Base-by-base conservation (phyloP, 1,140 invertebrate species). In the Triops longicaudatus region DNA sequence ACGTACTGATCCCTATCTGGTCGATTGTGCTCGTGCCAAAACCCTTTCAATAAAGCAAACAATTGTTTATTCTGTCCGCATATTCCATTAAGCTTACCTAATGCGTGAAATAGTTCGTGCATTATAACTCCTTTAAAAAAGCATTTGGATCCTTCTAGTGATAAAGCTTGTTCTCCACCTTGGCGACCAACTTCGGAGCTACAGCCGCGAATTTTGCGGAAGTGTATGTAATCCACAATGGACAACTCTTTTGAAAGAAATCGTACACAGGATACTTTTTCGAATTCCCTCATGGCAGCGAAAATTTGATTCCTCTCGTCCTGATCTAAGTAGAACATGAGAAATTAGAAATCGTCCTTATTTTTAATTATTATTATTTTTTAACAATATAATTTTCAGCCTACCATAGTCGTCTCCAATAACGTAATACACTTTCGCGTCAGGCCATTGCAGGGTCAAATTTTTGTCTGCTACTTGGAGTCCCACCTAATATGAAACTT, bases 21-120 rank as follows among this genome's bases (percentile, higher is more conserved):
- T 42, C 77, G 72, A 73, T 77, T 77, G 37, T 77, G 77, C 42
- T 77, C 77, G 22, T 77, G 77, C 63, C 71, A 74, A 42, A 77
- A 77, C 26, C 77, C 77, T 77, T 26, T 14, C 22, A 72, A 72
- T 3, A 73, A 17, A 26, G n/a, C n/a, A 73, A 22, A 7, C 3
- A n/a, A 73, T 7, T 4, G 28, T n/a, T 7, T n/a, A 0, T n/a
- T n/a, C n/a, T n/a, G n/a, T n/a, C 17, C 50, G n/a, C 17, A n/a
- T 14, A 63, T 31, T 73, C 11, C 10, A 75, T 27, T 1, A 44
- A 1, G 31, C n/a, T 76, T 26, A 77, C 77, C 77, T 73, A 77
- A 73, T 17, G 77, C 22, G 26, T 77, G 77, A 27, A 77, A 41
- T 10, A 77, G 27, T 12, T 77, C 77, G 26, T 77, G 77, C 41